A percentile compares a stretch with the other conserved stretches of the same genome.
Evolutionary conservation across 2,888 invertebrate species (phyloP).

Genomic region (Drosophila anceps): DNA sequence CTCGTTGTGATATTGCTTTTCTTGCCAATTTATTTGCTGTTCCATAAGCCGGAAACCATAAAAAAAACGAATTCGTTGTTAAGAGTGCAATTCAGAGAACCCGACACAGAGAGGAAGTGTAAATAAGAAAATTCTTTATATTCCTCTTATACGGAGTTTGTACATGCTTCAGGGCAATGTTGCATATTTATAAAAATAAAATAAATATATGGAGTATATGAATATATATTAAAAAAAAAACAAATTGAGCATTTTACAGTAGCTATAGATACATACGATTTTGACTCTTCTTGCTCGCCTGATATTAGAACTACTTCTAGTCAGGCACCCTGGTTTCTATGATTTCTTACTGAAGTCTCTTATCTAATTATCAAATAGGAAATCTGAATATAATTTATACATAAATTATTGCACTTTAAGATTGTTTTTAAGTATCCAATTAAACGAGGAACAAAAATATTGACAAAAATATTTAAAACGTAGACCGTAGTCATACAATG

Average conservation of each 20-base stretch:
- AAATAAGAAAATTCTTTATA: neutral
- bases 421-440: slow-evolving; percentile 4
- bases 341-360: too few relatives aligned
- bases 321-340: too few relatives aligned
- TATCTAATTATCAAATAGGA: too few relatives aligned
- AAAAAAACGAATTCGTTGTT: slow-evolving; percentile 80
- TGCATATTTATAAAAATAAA: neutral
- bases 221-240: neutral
- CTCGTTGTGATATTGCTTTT: slow-evolving; percentile 49
- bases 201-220: neutral
- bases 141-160: slow-evolving; percentile 14
- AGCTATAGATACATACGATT: neutral
- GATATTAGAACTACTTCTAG: neutral
- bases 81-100: slow-evolving; percentile 64
- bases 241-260: neutral
- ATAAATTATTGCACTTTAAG: neutral
- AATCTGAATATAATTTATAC: too few relatives aligned
- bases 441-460: slow-evolving; percentile 6
- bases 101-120: slow-evolving; percentile 18
- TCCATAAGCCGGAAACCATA: slow-evolving; percentile 80
- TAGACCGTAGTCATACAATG: slow-evolving; percentile 56
- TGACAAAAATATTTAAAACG: slow-evolving; percentile 37
- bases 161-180: slow-evolving; percentile 19
- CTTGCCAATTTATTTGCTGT: slow-evolving; percentile 70
- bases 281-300: neutral